Evolutionary conservation across 2,888 invertebrate genomes (phyloP).

Genomic region (Branchipolynoe longqiensis): DNA sequence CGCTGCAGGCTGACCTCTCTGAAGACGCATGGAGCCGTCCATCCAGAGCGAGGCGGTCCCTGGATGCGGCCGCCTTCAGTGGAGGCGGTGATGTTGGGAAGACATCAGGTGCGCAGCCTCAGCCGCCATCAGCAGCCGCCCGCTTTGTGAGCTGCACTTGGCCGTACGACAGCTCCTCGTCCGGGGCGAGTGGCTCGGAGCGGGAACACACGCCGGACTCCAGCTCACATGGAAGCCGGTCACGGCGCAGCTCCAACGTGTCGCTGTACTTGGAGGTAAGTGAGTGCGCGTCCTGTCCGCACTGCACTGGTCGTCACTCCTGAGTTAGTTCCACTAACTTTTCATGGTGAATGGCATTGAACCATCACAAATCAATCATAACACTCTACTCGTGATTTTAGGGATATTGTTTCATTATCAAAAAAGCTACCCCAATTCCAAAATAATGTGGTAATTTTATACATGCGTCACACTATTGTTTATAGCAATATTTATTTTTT

Average conservation of each 20-base stretch:
- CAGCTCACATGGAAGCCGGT: slow-evolving; percentile 37
- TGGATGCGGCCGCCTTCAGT: not conserved
- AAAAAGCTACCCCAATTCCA: too few species aligned
- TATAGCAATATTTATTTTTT: too few species aligned
- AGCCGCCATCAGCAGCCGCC: not conserved
- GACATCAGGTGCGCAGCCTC: not conserved
- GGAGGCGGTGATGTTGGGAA: slow-evolving; percentile 12
- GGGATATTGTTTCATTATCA: too few species aligned
- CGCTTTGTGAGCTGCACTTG: slow-evolving; percentile 61
- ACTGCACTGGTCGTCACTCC: too few species aligned
- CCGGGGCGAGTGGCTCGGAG: slow-evolving; percentile 17
- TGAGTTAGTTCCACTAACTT: too few species aligned
- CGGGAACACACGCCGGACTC: slow-evolving; percentile 53
- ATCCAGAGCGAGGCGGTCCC: slow-evolving; percentile 5
- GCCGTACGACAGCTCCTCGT: slow-evolving; percentile 59
- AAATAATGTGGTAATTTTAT: too few species aligned
- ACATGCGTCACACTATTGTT: too few species aligned
- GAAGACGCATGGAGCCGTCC: not conserved
- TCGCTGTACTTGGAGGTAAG: slow-evolving; percentile 57
- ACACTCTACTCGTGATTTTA: too few species aligned
- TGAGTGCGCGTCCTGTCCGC: too few species aligned
- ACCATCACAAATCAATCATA: too few species aligned
- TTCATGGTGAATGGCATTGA: too few species aligned
- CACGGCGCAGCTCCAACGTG: slow-evolving; percentile 16
- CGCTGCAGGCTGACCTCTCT: not conserved